Evolutionary conservation across 2,888 invertebrate genomes (phyloP).

Genomic region (Tryphoninae sp.): DNA sequence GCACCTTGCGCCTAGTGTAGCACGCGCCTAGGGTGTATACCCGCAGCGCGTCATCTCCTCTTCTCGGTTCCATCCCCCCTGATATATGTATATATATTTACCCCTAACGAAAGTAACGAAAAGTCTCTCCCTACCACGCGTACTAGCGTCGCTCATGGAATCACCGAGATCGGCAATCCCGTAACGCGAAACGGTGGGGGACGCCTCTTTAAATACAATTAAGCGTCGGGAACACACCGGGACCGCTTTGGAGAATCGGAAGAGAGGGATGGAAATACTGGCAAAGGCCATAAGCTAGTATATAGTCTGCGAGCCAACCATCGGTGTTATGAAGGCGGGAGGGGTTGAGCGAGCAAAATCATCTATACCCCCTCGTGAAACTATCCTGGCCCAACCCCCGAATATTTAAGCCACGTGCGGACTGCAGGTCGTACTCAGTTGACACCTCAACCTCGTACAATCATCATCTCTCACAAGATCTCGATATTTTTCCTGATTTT

Average conservation of each 20-base stretch:
- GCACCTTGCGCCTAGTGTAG: constrained; percentile 69
- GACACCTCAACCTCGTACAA: constrained; percentile 65
- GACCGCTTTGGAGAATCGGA: background rate
- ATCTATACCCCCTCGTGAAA: constrained; percentile 42
- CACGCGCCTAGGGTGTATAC: constrained; percentile 51
- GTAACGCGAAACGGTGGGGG: constrained; percentile 25
- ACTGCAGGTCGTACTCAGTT: constrained; percentile 70
- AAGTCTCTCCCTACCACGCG: background rate
- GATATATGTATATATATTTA: background rate
- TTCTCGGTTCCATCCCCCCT: constrained; percentile 35
- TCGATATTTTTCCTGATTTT: background rate
- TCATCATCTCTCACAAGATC: constrained; percentile 45
- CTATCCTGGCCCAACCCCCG: constrained; percentile 53
- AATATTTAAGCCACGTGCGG: constrained; percentile 73
- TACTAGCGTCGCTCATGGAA: constrained; percentile 49
- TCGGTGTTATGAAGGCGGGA: constrained; percentile 45
- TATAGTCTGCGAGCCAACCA: constrained; percentile 39
- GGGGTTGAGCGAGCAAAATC: constrained; percentile 56
- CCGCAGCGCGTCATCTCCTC: constrained; percentile 46
- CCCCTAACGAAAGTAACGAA: constrained; percentile 36
- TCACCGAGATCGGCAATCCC: constrained; percentile 54
- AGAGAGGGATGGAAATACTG: constrained; percentile 29
- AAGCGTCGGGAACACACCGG: constrained; percentile 61
- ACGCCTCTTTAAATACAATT: constrained; percentile 74
- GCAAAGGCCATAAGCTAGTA: constrained; percentile 53